These are phyloP conservation scores for Teleogryllus oceanicus DNA, from an alignment of 2,888 invertebrate genomes.

Conservation along the genomic window DNA sequence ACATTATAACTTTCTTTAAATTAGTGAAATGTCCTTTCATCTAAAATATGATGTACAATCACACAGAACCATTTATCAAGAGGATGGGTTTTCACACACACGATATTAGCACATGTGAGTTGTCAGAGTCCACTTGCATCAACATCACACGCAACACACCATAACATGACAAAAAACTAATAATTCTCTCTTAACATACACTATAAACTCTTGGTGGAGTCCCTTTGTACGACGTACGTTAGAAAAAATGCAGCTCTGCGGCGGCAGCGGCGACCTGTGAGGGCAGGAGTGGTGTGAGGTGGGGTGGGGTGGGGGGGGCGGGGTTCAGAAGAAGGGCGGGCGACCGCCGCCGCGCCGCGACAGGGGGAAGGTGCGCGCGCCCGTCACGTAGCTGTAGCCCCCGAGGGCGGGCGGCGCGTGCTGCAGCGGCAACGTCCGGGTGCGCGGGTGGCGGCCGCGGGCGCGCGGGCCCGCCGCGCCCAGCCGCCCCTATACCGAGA, in stretches of 20 bases:
- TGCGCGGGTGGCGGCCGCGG: slow-evolving; percentile 30
- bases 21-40: neutral
- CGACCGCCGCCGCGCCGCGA: slow-evolving; percentile 33
- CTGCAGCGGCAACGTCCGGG: slow-evolving; percentile 35
- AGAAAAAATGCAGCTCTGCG: slow-evolving; percentile 24
- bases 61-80: neutral
- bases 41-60: neutral
- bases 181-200: slow-evolving; percentile 19
- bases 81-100: slow-evolving; percentile 8
- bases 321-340: slow-evolving; percentile 26
- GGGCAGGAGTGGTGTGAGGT: neutral
- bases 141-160: slow-evolving; percentile 19
- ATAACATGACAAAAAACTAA: slow-evolving; percentile 26
- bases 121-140: slow-evolving; percentile 19
- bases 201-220: slow-evolving; percentile 19
- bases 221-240: slow-evolving; percentile 29
- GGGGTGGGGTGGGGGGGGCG: neutral
- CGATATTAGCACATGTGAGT: neutral
- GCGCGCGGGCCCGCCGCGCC: slow-evolving; percentile 24
- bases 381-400: slow-evolving; percentile 31
- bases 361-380: slow-evolving; percentile 35
- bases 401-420: neutral
- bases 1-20: neutral
- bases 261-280: neutral
- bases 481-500: slow-evolving; percentile 73